Conservation (phyloP, 2,888 invertebrate genomes). For the Tachina fera region DNA sequence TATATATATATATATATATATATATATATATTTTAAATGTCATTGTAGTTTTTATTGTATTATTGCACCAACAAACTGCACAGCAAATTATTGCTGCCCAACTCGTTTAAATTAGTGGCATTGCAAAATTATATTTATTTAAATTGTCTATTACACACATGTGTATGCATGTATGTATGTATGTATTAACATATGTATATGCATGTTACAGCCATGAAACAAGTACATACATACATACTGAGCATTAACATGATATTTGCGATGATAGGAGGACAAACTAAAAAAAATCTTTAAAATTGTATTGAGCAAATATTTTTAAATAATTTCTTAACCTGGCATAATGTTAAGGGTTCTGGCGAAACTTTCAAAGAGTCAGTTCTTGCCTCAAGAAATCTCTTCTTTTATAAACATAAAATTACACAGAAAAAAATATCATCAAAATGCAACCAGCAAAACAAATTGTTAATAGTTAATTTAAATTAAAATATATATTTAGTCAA, state of each 20-base stretch:
- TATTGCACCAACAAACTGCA: constrained; percentile 68
- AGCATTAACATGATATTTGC: not conserved
- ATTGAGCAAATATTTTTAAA: too few relatives aligned
- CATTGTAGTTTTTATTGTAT: constrained; percentile 51
- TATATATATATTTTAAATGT: constrained; percentile 1
- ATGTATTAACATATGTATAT: not conserved
- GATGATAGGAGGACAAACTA: not conserved
- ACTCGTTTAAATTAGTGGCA: constrained; percentile 49
- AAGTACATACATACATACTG: not conserved
- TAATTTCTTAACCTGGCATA: too few relatives aligned
- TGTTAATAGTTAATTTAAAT: too few relatives aligned
- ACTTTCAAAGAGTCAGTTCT: too few relatives aligned
- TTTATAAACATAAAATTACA: too few relatives aligned
- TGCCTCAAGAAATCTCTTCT: too few relatives aligned
- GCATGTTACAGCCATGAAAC: not conserved
- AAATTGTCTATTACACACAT: constrained; percentile 25
- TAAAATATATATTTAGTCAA: too few relatives aligned
- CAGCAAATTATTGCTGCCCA: constrained; percentile 56
- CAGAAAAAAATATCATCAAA: too few relatives aligned
- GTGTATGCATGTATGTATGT: too few relatives aligned
- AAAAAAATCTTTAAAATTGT: not conserved
- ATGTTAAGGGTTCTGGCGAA: too few relatives aligned
- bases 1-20: not conserved
- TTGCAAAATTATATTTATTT: constrained; percentile 43
- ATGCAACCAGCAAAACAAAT: too few relatives aligned